These are phyloP conservation scores for Eulemur rufifrons DNA, from an alignment of 2,113 vertebrate genomes.

Conservation along the genomic window DNA sequence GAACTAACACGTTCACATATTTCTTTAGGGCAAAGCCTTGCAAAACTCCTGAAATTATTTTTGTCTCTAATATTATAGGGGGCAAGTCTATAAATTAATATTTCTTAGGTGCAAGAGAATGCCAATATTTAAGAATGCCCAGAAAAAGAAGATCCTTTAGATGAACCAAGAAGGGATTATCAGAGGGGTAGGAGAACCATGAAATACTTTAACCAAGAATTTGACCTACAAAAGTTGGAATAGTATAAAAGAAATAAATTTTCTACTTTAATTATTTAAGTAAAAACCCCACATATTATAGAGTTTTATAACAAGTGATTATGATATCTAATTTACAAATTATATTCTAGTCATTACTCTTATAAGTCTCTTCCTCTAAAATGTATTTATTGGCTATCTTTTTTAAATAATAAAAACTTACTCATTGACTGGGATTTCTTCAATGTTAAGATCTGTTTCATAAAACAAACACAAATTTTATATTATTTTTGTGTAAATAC, in stretches of 20 bases:
- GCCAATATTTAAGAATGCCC: background rate
- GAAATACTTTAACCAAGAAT: background rate
- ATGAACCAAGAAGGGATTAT: background rate
- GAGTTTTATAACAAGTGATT: background rate
- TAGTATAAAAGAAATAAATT: background rate
- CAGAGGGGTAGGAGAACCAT: background rate
- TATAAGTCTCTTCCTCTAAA: background rate
- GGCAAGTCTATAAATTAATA: too few relatives aligned
- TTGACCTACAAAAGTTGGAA: background rate
- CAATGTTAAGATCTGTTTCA: slow-evolving; percentile 92
- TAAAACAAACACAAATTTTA: slow-evolving; percentile 48
- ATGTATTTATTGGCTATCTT: too few relatives aligned
- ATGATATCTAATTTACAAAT: background rate
- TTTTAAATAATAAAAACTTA: slow-evolving; percentile 81
- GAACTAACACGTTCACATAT: too few relatives aligned
- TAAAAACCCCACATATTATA: background rate
- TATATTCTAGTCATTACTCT: slow-evolving; percentile 11
- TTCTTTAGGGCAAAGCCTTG: too few relatives aligned
- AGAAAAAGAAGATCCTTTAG: background rate
- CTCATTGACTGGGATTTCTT: slow-evolving; percentile 91
- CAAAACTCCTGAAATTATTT: too few relatives aligned
- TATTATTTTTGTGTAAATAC: slow-evolving; percentile 1
- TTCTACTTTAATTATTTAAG: background rate
- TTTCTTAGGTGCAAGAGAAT: background rate
- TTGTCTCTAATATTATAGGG: too few relatives aligned